Base-by-base conservation (phyloP, 2,113 vertebrate genomes). In the Chascanopsetta lugubris region DNA sequence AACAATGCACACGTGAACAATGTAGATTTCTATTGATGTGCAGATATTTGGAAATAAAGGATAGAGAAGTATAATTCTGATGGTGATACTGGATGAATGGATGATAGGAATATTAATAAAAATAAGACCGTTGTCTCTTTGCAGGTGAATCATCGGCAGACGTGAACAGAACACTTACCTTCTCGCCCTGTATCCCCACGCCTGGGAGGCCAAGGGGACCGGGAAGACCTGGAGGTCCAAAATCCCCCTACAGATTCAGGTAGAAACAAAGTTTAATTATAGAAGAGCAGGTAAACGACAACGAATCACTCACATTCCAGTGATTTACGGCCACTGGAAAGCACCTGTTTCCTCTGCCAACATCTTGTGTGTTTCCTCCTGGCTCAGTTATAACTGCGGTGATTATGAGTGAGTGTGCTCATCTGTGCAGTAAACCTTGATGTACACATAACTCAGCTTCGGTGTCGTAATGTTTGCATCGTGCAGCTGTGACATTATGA, bases 141-240 rank as follows among this genome's bases (percentile, higher is more conserved):
- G 11, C 38, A 54, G 10, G 17, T 25, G 10, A 21, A 17, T 4
- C 2, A 6, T 8, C 55, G 20, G 9, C 21, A n/a, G 18, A 25
- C 1, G 21, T 29, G 6, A 34, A 43, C 10, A 1, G 26, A 29
- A 7, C 5, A 58, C 82, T 72, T 75, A 91, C 93, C 92, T 95
- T 97, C 58, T 96, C 93, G 72, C 94, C 93, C 86, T 94, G 93
- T 65, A 94, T 92, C 54, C 93, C 94, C 61, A 64, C 45, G 61
- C 93, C 93, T 79, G 92, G 78, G 75, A 92, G 88, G 69, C 95
- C 94, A 61, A 84, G 15, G 47, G 82, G 87, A 18, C 95, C 95
- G 4, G 91, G 90, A 88, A 92, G 84, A 74, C 94, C 93, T 53
- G 93, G 92, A 71, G 92, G 87, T 46, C 92, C 94, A 45, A 93